These are phyloP conservation scores for Tineola bisselliella DNA, from an alignment of 2,888 invertebrate genomes.

Conservation along the genomic window DNA sequence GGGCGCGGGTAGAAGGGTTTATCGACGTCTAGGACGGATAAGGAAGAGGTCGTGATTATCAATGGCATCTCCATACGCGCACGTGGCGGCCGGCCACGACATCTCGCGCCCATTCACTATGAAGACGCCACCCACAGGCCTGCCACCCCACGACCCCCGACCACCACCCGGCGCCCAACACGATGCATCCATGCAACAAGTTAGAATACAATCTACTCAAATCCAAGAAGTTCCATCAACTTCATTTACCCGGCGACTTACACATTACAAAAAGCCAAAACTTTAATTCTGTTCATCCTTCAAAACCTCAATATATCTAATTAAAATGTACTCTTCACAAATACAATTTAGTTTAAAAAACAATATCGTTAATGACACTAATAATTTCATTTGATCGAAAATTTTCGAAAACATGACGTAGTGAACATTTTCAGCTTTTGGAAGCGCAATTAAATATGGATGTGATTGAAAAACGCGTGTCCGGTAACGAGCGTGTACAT, in stretches of 20 bases:
- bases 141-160: constrained; percentile 24
- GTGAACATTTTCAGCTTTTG: constrained; percentile 58
- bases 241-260: constrained; percentile 22
- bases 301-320: no score
- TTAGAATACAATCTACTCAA: constrained; percentile 53
- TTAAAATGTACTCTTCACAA: no score
- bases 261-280: no score
- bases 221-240: constrained; percentile 38
- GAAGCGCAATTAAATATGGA: constrained; percentile 69
- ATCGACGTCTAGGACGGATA: background rate
- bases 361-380: no score
- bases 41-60: constrained; percentile 60
- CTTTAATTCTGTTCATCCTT: no score
- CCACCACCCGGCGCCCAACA: constrained; percentile 28
- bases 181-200: constrained; percentile 66
- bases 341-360: no score
- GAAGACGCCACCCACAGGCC: constrained; percentile 37
- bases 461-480: constrained; percentile 70
- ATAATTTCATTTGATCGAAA: background rate
- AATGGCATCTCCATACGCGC: constrained; percentile 66
- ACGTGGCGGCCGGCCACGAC: constrained; percentile 60
- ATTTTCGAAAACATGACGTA: background rate
- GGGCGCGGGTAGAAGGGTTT: background rate
- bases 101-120: constrained; percentile 68
- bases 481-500: constrained; percentile 69